Conservation (phyloP, 2,888 invertebrate genomes). For the Scaptomyza caliginosa region DNA sequence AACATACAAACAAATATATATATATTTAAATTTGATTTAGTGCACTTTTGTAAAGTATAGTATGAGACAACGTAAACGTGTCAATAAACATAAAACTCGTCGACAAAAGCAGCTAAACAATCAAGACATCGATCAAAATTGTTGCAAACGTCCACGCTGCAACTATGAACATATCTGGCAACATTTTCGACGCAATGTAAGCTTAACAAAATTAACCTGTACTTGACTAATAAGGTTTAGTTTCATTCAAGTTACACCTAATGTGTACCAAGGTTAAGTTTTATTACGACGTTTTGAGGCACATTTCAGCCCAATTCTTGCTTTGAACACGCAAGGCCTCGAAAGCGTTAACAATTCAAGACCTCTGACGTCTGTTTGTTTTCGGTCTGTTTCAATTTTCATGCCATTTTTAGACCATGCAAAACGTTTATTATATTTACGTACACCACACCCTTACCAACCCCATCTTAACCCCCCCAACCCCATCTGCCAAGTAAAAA, state of each 20-base stretch:
- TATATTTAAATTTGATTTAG: neutral
- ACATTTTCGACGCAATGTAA: slow-evolving; percentile 69
- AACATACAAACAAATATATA: slow-evolving; percentile 1
- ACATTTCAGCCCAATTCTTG: neutral
- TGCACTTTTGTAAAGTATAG: slow-evolving; percentile 38
- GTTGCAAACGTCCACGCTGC: slow-evolving; percentile 62
- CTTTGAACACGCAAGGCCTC: slow-evolving; percentile 2
- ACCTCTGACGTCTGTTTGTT: neutral
- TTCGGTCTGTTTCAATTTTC: neutral
- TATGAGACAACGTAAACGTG: slow-evolving; percentile 65
- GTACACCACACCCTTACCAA: neutral
- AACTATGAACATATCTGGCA: slow-evolving; percentile 69
- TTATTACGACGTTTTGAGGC: too few species aligned
- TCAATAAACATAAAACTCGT: slow-evolving; percentile 45
- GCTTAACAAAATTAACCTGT: slow-evolving; percentile 11
- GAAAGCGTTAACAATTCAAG: slow-evolving; percentile 1
- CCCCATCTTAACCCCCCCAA: neutral
- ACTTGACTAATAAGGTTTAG: too few species aligned
- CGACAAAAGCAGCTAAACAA: slow-evolving; percentile 40
- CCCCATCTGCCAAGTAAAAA: neutral
- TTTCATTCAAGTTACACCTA: too few species aligned
- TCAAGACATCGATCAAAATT: slow-evolving; percentile 46
- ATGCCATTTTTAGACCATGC: slow-evolving; percentile 14
- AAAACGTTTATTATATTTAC: slow-evolving; percentile 4
- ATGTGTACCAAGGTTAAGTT: neutral